Evolutionary conservation across 2,113 vertebrate species (phyloP), one percentile per base, ranked within the genome.

Genomic region (Guaruba guarouba): DNA sequence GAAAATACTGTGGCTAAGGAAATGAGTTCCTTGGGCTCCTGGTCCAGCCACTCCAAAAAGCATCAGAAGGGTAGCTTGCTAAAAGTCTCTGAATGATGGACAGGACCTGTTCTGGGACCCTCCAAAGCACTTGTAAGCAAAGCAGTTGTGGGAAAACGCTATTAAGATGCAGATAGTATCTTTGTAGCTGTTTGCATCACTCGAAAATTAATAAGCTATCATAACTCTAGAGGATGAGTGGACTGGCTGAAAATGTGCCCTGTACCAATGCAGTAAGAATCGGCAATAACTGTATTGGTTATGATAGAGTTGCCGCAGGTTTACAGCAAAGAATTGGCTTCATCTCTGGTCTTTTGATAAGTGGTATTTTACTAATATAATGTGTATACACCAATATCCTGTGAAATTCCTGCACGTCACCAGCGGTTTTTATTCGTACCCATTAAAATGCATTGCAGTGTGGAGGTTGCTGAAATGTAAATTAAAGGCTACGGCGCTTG

Each of bases 331-430:
- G 95, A 96, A 92, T 75, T 96, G 80, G 92, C 96, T 96, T 97
- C 95, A 97, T 97, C 88, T 95, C 91, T 93, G 71, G 89, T 62
- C 88, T 93, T 95, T 91, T 95, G 88, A 95, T 90, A 91, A 91
- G 75, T 57, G 62, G 64, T 67, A 90, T 93, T 95, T 96, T 96
- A 88, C 93, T 95, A 95, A 97, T 96, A 96, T 94, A 97, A 95
- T 84, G 84, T 90, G 86, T 94, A 92, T 88, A 81, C 97, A 92
- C 63, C 81, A 82, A 96, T 96, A 97, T 97, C 95, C 96, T 97
- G 96, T 96, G 95, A 96, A 86, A 95, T 96, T 95, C 90, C 81
- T 95, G 95, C 88, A 96, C 90, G 85, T 96, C 95, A 91, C 92
- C 96, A 94, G 95, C 10, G 88, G 94, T 90, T 90, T 96, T 84